These are phyloP conservation scores for Perca fluviatilis DNA, from an alignment of 2,113 vertebrate genomes.

Conservation along the genomic window DNA sequence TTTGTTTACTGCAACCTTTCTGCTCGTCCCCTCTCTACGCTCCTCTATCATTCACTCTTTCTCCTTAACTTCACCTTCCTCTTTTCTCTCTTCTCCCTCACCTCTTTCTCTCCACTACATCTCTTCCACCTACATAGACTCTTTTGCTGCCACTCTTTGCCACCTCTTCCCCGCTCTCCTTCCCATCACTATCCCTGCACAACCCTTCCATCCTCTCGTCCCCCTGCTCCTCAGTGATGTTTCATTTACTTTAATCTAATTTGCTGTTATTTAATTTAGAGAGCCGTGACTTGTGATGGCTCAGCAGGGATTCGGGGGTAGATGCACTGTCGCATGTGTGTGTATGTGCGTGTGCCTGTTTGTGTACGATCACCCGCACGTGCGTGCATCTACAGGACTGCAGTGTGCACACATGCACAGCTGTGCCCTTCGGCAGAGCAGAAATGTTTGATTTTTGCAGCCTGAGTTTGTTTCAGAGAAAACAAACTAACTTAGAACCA, in stretches of 20 bases:
- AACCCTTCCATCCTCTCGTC: conserved; percentile 37
- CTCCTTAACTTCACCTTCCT: conserved; percentile 32
- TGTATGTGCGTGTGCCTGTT: background rate
- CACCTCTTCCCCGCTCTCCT: background rate
- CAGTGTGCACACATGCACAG: conserved; percentile 38
- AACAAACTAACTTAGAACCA: conserved; percentile 65
- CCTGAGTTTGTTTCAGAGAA: conserved; percentile 45
- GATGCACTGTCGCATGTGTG: conserved; percentile 6
- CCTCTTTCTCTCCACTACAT: conserved; percentile 35
- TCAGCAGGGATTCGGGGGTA: conserved; percentile 65
- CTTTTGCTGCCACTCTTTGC: background rate
- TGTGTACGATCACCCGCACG: background rate
- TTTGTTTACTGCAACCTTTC: conserved; percentile 32
- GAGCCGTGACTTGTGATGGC: conserved; percentile 71
- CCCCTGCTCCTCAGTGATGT: conserved; percentile 61
- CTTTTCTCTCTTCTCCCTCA: conserved; percentile 9
- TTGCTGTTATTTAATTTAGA: conserved; percentile 80
- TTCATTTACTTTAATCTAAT: conserved; percentile 80
- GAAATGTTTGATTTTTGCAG: conserved; percentile 65
- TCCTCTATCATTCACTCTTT: conserved; percentile 9
- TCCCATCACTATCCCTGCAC: conserved; percentile 11
- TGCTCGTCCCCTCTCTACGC: background rate
- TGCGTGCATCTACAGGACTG: conserved; percentile 12
- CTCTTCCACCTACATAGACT: conserved; percentile 51
- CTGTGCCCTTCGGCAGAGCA: conserved; percentile 47